phyloP scores from a whole-genome alignment of 2,113 vertebrate species.

The Mustela lutreola region DNA sequence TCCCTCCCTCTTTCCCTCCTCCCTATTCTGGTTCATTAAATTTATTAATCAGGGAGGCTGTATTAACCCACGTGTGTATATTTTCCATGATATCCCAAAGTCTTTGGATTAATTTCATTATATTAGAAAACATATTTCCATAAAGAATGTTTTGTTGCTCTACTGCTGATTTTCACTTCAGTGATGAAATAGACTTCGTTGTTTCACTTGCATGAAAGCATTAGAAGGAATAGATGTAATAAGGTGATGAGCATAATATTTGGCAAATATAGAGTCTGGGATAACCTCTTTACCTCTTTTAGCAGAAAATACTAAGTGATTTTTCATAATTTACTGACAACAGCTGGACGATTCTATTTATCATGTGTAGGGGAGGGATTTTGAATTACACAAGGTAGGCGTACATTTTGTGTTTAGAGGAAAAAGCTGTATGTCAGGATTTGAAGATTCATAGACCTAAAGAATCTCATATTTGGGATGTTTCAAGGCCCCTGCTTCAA shows the following conservation, averaged over 20 bases:
- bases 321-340: constrained; percentile 61
- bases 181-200: neutral
- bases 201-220: neutral
- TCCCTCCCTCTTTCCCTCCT: neutral
- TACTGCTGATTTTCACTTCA: neutral
- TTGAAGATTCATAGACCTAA: constrained; percentile 60
- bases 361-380: neutral
- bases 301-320: constrained; percentile 34
- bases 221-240: neutral
- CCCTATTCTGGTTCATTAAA: neutral
- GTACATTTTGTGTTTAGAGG: constrained; percentile 36
- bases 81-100: neutral
- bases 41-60: neutral
- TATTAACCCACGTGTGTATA: neutral
- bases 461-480: constrained; percentile 47
- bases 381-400: constrained; percentile 47
- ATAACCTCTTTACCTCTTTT: constrained; percentile 10
- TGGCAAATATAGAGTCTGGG: neutral
- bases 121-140: neutral
- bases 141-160: neutral
- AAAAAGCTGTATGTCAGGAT: constrained; percentile 35
- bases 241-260: neutral
- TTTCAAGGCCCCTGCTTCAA: constrained; percentile 47
- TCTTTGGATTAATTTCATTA: neutral
- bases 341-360: constrained; percentile 44